Base-by-base conservation (phyloP, 1,140 invertebrate species). In the Listronotus oregonensis region DNA sequence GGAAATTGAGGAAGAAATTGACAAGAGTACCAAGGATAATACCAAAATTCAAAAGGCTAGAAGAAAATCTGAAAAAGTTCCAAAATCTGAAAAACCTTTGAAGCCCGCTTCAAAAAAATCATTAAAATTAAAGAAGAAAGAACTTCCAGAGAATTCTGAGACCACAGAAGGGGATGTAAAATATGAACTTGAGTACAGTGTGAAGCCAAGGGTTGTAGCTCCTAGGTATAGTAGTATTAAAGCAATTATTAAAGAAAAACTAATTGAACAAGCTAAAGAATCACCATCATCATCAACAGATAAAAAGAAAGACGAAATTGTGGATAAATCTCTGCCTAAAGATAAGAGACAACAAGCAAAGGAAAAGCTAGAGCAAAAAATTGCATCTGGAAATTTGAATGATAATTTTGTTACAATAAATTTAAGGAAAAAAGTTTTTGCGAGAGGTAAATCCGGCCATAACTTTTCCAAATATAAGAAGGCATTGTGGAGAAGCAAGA, bases 361-460 rank as follows among this genome's bases (percentile, higher is more conserved):
- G 68, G 80, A 82, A 31, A 82, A 83, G 70, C 75, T 91, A 14
- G 81, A 86, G 74, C 82, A 86, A 50, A 92, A 90, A 81, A 81
- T 93, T 0, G 80, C 84, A 54, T 78, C 81, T 67, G 90, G 90
- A 3, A 89, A 85, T 49, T 72, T 90, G 4, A 94, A 94, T 82
- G 90, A 95, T 46, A 98, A 98, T 78, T 98, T 90, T 84, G 88
- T 97, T 0, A 85, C 86, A 69, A 88, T 97, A 49, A 95, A 97
- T 82, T 85, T 97, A 68, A 92, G 94, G 74, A 94, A 95, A 76
- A 97, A 97, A 81, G 84, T 90, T 31, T 96, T 87, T 82, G 88
- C 86, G 0, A 83, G 92, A 17, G 94, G 94, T 11, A 93, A 91
- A 73, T 90, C 90, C 70, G 82, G 81, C 1, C 85, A 91, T 49